A percentile compares a stretch with the other conserved stretches of the same genome.
phyloP scores from a whole-genome alignment of 2,113 vertebrate genomes.

The Apodemus speciosus region DNA sequence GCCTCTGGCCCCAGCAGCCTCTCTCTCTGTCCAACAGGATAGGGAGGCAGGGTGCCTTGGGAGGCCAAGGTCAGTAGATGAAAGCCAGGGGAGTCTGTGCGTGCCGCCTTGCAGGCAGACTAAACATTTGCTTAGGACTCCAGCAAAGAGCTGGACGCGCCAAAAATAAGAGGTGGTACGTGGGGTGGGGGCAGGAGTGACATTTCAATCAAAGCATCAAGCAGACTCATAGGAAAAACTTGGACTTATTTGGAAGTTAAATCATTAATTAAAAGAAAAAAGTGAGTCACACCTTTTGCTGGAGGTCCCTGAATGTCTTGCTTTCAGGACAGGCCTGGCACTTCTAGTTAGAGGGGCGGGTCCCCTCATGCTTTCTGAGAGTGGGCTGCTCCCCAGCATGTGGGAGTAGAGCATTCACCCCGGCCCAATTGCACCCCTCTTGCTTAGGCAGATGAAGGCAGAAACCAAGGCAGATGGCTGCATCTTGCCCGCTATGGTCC shows the following conservation, averaged over 20 bases:
- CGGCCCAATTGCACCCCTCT: background rate
- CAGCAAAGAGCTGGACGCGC: background rate
- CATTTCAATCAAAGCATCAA: constrained; percentile 19
- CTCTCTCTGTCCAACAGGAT: background rate
- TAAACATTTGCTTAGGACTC: constrained; percentile 22
- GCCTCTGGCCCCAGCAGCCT: background rate
- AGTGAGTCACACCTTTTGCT: background rate
- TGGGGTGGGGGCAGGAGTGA: background rate
- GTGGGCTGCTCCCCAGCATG: background rate
- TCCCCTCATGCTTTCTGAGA: background rate
- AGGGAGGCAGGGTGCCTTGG: background rate
- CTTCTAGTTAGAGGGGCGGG: background rate
- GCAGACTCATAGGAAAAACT: background rate
- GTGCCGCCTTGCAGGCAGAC: background rate
- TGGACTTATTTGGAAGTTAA: constrained; percentile 1
- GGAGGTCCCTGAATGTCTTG: background rate
- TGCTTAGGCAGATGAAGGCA: background rate
- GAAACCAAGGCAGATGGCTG: background rate
- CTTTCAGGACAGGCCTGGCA: background rate
- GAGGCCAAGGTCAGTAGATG: constrained; percentile 1
- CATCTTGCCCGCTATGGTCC: background rate
- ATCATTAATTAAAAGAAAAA: background rate
- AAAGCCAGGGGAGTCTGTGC: background rate
- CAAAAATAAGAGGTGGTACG: background rate
- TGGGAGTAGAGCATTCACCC: background rate